These are phyloP conservation scores for Sminthurides bifidus DNA, from an alignment of 1,140 invertebrate genomes.

Conservation along the genomic window DNA sequence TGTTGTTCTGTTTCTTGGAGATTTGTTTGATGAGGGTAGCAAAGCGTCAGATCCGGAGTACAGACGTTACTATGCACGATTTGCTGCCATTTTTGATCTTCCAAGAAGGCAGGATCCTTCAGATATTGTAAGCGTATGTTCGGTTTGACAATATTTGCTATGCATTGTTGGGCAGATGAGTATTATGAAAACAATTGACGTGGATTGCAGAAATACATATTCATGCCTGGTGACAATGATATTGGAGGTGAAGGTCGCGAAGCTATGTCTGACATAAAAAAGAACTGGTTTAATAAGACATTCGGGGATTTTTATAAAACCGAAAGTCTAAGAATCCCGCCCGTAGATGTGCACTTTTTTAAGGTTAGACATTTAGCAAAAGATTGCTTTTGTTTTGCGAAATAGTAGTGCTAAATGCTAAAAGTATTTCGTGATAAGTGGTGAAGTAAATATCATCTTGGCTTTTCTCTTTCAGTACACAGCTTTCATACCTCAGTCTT, in stretches of 20 bases:
- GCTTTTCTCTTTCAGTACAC: too few relatives aligned
- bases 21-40: conserved; percentile 85
- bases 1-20: conserved; percentile 77
- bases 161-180: background rate
- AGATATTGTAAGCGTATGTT: background rate
- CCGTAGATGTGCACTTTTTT: background rate
- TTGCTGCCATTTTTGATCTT: conserved; percentile 49
- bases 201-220: conserved; percentile 52
- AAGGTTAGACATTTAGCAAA: too few relatives aligned
- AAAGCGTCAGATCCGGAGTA: conserved; percentile 56
- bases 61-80: conserved; percentile 53
- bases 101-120: conserved; percentile 10
- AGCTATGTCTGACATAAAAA: conserved; percentile 54
- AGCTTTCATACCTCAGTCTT: too few relatives aligned
- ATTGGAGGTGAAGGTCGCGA: conserved; percentile 74
- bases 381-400: too few relatives aligned
- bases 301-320: conserved; percentile 49
- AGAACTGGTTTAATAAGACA: conserved; percentile 61
- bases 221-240: conserved; percentile 87
- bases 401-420: too few relatives aligned
- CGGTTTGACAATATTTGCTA: background rate
- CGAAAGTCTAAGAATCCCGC: background rate
- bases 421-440: too few relatives aligned
- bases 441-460: too few relatives aligned
- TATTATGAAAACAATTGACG: background rate